These are phyloP conservation scores for Wasmannia auropunctata DNA, from an alignment of 1,140 invertebrate genomes.

Conservation along the genomic window DNA sequence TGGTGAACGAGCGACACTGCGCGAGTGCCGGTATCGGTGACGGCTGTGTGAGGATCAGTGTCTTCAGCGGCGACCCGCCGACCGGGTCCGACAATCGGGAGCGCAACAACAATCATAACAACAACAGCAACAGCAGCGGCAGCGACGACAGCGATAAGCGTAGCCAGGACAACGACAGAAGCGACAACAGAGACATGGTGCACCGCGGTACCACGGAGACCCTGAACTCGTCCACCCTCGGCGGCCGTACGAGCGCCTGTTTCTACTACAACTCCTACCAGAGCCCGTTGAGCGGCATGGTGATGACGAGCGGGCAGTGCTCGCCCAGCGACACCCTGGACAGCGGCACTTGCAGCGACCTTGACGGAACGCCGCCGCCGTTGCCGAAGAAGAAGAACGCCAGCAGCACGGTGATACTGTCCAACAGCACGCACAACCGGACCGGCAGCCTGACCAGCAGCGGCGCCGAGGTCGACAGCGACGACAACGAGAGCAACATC, in stretches of 20 bases:
- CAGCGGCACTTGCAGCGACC: conserved; percentile 93
- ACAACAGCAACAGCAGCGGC: conserved; percentile 23
- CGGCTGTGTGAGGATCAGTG: conserved; percentile 85
- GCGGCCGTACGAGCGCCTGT: conserved; percentile 80
- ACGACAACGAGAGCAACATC: conserved; percentile 90
- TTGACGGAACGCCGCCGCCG: conserved; percentile 91
- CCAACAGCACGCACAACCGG: conserved; percentile 84
- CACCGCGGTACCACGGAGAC: conserved; percentile 72
- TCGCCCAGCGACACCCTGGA: conserved; percentile 92
- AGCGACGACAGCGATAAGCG: conserved; percentile 28
- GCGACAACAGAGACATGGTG: conserved; percentile 73
- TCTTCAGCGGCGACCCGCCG: conserved; percentile 66
- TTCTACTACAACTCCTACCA: conserved; percentile 86
- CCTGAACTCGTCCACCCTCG: conserved; percentile 61
- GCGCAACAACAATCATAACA: conserved; percentile 69
- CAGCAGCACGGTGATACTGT: conserved; percentile 81
- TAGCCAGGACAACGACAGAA: not conserved
- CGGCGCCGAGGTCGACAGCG: conserved; percentile 87
- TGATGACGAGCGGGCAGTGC: conserved; percentile 91
- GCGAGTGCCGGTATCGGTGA: conserved; percentile 72
- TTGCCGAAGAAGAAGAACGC: conserved; percentile 88
- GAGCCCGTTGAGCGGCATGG: conserved; percentile 80
- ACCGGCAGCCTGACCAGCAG: conserved; percentile 86
- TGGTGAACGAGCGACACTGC: conserved; percentile 69
- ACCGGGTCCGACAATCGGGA: conserved; percentile 73